Evolutionary conservation across 2,797 vertebrate genomes (phyloP).

Genomic region (Chelon auratus): DNA sequence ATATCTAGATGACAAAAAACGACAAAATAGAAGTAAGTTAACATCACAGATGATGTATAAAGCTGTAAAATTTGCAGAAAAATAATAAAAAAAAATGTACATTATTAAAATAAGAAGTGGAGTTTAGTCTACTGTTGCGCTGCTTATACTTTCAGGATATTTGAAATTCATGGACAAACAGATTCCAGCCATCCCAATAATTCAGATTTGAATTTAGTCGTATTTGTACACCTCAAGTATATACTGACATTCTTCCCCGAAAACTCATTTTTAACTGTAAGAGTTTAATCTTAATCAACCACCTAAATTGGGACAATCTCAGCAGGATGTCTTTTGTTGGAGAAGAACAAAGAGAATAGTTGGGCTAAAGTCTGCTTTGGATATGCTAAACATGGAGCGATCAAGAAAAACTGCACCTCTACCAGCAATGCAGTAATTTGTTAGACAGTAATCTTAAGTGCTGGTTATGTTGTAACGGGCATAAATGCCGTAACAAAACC

Average conservation of each 20-base stretch:
- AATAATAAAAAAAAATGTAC: background rate
- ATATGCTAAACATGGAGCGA: constrained; percentile 20
- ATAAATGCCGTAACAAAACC: constrained; percentile 17
- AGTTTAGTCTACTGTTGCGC: background rate
- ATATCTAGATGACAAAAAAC: constrained; percentile 25
- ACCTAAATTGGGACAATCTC: constrained; percentile 17
- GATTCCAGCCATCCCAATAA: constrained; percentile 1
- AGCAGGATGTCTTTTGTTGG: constrained; percentile 28
- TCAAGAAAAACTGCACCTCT: constrained; percentile 19
- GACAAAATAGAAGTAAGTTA: constrained; percentile 13
- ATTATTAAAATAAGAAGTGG: constrained; percentile 22
- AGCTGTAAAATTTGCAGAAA: constrained; percentile 37
- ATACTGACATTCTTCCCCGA: constrained; percentile 5
- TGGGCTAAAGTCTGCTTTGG: constrained; percentile 21
- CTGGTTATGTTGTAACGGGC: constrained; percentile 12
- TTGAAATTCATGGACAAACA: background rate
- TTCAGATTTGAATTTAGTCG: background rate
- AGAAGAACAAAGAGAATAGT: constrained; percentile 33
- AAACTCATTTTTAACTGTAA: background rate
- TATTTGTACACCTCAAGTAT: constrained; percentile 21
- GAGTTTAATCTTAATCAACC: constrained; percentile 13
- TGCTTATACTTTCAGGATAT: background rate
- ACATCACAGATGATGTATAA: constrained; percentile 39
- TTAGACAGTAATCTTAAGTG: constrained; percentile 14
- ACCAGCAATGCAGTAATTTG: background rate